A percentile compares a stretch with the other conserved stretches of the same genome.
Evolutionary conservation across 2,113 vertebrate species (phyloP).

Genomic region (Oreamnos americanus): DNA sequence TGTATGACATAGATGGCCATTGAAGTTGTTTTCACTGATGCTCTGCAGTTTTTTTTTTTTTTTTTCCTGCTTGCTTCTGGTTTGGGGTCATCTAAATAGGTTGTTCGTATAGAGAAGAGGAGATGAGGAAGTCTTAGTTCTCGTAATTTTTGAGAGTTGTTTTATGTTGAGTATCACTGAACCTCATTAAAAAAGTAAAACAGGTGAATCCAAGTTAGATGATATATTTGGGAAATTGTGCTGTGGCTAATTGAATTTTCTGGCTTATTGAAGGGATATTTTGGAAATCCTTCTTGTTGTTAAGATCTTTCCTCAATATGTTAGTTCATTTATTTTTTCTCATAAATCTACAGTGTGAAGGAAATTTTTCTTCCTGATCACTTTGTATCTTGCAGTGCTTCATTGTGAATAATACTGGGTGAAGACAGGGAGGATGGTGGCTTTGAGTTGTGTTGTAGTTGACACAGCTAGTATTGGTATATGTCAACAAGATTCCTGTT

Average conservation of each 20-base stretch:
- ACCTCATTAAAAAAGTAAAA: neutral
- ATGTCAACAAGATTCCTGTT: neutral
- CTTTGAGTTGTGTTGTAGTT: neutral
- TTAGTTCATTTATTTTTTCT: neutral
- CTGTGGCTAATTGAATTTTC: neutral
- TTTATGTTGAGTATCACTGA: neutral
- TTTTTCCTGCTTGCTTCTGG: neutral
- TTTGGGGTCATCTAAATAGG: neutral
- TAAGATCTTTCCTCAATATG: neutral
- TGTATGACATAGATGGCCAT: neutral
- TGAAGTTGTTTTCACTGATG: neutral
- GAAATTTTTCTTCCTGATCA: neutral
- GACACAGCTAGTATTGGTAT: neutral
- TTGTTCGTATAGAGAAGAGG: neutral
- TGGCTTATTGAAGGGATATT: neutral
- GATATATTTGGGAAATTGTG: neutral
- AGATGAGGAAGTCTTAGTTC: neutral
- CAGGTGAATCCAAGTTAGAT: neutral
- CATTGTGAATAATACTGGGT: neutral
- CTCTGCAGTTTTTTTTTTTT: neutral
- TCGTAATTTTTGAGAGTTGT: neutral
- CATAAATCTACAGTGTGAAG: neutral
- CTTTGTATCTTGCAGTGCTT: neutral
- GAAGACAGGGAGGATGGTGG: neutral
- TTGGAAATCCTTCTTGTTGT: neutral